Evolutionary conservation across 1,140 invertebrate genomes (phyloP), one percentile per base, ranked within the genome.

Genomic region (Drosophila willistoni): DNA sequence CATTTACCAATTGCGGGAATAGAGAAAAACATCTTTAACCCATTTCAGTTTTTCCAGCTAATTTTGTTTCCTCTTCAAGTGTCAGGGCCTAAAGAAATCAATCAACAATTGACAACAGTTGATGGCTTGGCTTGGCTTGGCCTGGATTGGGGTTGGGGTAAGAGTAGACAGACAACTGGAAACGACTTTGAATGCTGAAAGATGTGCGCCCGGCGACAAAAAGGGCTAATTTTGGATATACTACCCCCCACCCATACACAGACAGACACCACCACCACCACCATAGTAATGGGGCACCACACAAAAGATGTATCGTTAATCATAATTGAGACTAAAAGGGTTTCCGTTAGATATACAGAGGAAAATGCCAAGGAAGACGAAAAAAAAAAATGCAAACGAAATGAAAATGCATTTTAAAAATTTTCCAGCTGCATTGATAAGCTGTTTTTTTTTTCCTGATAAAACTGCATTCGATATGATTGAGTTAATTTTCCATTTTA

Each of bases 61-160:
- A 87, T 83, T 87, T 64, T 72, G 71, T 64, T 77, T 83, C 41
- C 51, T 57, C 71, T 85, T 70, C 56, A 64, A 70, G 60, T 86
- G 82, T 81, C 82, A 87, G 83, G 33, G 33, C 22, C 80, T 51
- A 47, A 60, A 71, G 64, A 87, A 79, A 87, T 87, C 83, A 87
- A 87, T 87, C 83, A 87, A 80, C 83, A 77, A 80, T 77, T 83
- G 83, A 87, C 83, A 87, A 71, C 60, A 78, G 68, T 71, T 78
- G 76, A 67, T 34, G 67, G 71, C 51, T 60, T 47, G 36, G 10
- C 7, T 10, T 36, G 34, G 34, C 2, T 10, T 36, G 34, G 36
- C 0, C 56, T 25, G 25, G 7, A n/a, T 12, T 39, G n/a, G 25
- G 25, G 25, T 5, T 7, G 25, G 22, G 54, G 12, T 0, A 22